A percentile compares a stretch with the other conserved stretches of the same genome.
Evolutionary conservation across 2,888 invertebrate genomes (phyloP).

Genomic region (Patella depressa): DNA sequence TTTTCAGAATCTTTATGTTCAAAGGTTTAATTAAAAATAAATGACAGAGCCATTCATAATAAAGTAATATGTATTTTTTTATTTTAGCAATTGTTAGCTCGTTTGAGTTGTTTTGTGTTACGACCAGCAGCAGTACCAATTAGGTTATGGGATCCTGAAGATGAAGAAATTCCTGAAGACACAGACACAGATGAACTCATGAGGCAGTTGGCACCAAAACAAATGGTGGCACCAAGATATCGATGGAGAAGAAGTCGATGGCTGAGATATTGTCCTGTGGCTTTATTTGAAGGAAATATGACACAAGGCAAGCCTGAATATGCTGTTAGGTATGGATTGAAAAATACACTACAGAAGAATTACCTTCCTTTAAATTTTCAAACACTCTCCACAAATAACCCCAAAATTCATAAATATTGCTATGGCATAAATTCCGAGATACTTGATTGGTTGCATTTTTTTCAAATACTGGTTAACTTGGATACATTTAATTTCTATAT

Average conservation of each 20-base stretch:
- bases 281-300: slow-evolving; percentile 68
- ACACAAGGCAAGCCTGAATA: slow-evolving; percentile 68
- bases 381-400: too few species aligned
- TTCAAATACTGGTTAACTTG: too few species aligned
- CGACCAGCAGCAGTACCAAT: slow-evolving; percentile 66
- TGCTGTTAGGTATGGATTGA: slow-evolving; percentile 63
- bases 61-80: background rate
- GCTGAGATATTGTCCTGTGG: slow-evolving; percentile 69
- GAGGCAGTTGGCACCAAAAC: slow-evolving; percentile 61
- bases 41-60: too few species aligned
- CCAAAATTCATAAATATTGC: too few species aligned
- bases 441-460: too few species aligned
- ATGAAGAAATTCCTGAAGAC: slow-evolving; percentile 68
- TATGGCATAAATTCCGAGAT: too few species aligned
- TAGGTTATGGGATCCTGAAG: slow-evolving; percentile 66
- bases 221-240: slow-evolving; percentile 67
- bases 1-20: too few species aligned
- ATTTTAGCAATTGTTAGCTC: slow-evolving; percentile 64
- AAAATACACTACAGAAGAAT: too few species aligned
- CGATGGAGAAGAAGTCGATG: slow-evolving; percentile 68
- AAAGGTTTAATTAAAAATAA: too few species aligned
- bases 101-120: slow-evolving; percentile 65
- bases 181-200: slow-evolving; percentile 69
- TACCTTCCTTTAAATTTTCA: too few species aligned
- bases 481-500: too few species aligned